Conservation (phyloP, 2,113 vertebrate species). For the Xenotilapia longispinis region DNA sequence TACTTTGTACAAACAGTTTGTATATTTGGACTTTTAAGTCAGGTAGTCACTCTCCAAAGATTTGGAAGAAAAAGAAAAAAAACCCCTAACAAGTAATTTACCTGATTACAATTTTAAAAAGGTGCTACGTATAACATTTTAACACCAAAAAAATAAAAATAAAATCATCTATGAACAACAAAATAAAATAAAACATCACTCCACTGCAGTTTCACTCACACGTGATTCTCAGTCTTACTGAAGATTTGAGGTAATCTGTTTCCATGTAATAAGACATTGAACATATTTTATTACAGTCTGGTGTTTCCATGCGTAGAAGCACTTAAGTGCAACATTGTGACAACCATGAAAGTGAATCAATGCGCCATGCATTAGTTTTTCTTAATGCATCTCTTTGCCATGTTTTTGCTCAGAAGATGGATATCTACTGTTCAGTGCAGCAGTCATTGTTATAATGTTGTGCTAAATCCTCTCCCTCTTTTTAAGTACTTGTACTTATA, state of each 20-base stretch:
- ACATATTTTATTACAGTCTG: background rate
- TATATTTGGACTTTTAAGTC: background rate
- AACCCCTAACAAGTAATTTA: slow-evolving; percentile 1
- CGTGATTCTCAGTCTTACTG: background rate
- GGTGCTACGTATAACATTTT: slow-evolving; percentile 16
- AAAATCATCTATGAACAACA: background rate
- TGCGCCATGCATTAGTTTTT: background rate
- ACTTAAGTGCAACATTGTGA: background rate
- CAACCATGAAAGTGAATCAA: background rate
- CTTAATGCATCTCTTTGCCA: background rate
- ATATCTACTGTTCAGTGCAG: background rate
- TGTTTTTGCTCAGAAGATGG: background rate
- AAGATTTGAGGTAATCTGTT: background rate
- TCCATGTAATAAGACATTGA: background rate
- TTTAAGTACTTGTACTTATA: background rate
- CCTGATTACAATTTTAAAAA: background rate
- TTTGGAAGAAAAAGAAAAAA: background rate
- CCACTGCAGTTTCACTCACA: background rate
- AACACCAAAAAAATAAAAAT: background rate
- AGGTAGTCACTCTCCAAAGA: background rate
- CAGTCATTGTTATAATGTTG: background rate
- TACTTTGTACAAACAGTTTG: background rate
- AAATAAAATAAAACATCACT: background rate
- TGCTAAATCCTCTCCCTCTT: background rate
- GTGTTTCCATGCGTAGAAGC: background rate